These are phyloP conservation scores for Monarcha castaneiventris DNA, from an alignment of 2,113 vertebrate species.

Conservation along the genomic window DNA sequence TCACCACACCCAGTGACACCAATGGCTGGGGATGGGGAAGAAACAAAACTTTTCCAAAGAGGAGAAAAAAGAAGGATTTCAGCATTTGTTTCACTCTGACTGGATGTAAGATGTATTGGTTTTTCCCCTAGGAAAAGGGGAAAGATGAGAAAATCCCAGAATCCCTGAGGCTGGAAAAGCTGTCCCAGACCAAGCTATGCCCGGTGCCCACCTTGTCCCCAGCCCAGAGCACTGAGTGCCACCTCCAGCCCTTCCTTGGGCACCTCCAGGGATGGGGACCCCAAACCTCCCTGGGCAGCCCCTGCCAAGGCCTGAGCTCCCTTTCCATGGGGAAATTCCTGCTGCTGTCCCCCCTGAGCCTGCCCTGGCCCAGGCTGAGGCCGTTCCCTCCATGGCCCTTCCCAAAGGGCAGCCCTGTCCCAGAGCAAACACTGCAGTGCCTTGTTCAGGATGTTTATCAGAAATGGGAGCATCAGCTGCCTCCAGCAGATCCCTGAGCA, in stretches of 20 bases:
- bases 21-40: not conserved
- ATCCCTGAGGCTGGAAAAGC: not conserved
- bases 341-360: rapidly evolving
- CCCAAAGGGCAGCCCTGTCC: not conserved
- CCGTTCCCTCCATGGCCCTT: rapidly evolving
- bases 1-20: not conserved
- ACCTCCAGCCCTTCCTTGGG: rapidly evolving
- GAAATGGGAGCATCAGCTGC: not conserved
- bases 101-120: not conserved
- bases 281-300: not conserved
- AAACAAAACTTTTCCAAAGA: not conserved
- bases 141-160: not conserved
- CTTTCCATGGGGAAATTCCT: not conserved
- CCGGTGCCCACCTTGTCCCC: not conserved
- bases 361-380: not conserved
- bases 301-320: rapidly evolving
- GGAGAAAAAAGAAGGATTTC: not conserved
- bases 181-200: rapidly evolving
- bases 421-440: rapidly evolving
- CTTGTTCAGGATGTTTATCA: not conserved
- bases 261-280: not conserved
- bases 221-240: not conserved
- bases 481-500: not conserved
- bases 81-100: not conserved
- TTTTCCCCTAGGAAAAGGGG: not conserved